Percentiles rank a stretch among this genome's conserved stretches.
Evolutionary conservation across 2,888 invertebrate genomes (phyloP).

Genomic region (Tachina grossa): DNA sequence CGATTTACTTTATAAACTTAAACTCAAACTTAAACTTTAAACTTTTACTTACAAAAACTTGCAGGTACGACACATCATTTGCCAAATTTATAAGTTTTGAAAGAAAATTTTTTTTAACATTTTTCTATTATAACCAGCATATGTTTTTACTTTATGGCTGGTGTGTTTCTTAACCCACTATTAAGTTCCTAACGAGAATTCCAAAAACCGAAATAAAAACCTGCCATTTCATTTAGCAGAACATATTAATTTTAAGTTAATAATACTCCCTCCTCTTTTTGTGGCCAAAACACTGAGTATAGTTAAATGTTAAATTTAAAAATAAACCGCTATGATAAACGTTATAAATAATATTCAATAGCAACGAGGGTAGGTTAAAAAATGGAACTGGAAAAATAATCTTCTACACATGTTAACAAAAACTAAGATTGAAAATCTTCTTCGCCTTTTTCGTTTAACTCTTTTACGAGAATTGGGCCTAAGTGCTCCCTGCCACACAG

Average conservation of each 20-base stretch:
- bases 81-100: slow-evolving; percentile 52
- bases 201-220: background rate
- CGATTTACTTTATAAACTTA: slow-evolving; percentile 50
- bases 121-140: background rate
- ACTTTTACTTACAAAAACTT: background rate
- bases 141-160: slow-evolving; percentile 19
- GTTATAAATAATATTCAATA: background rate
- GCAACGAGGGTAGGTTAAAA: slow-evolving; percentile 12
- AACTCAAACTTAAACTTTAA: slow-evolving; percentile 31
- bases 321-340: slow-evolving; percentile 68
- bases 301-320: slow-evolving; percentile 34
- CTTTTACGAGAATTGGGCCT: no score
- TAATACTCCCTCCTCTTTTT: slow-evolving; percentile 25
- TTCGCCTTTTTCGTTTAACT: no score
- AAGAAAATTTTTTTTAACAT: slow-evolving; percentile 42
- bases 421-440: background rate
- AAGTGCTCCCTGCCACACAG: no score
- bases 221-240: slow-evolving; percentile 40
- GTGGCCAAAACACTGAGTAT: slow-evolving; percentile 27
- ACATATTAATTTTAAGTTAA: slow-evolving; percentile 57
- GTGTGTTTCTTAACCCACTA: slow-evolving; percentile 8
- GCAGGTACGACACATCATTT: background rate
- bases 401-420: background rate
- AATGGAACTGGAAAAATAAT: no score
- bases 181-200: slow-evolving; percentile 14